These are phyloP conservation scores for Marmota monax DNA, from an alignment of 2,113 vertebrate genomes.

Conservation along the genomic window DNA sequence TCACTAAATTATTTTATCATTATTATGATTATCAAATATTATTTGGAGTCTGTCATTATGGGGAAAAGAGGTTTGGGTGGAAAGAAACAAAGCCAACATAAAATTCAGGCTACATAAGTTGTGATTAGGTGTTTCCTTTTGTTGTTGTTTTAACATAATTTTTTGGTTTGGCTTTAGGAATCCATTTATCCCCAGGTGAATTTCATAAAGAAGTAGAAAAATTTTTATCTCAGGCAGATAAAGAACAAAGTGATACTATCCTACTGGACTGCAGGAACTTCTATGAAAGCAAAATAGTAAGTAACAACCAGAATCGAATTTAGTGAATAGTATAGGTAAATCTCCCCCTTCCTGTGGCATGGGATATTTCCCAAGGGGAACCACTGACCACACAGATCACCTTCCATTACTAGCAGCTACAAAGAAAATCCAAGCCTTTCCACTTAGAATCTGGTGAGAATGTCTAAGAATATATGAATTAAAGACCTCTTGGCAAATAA, in stretches of 20 bases:
- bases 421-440: neutral
- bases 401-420: neutral
- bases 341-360: neutral
- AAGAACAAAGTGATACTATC: slow-evolving; percentile 89
- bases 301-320: slow-evolving; percentile 74
- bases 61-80: neutral
- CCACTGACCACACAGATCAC: neutral
- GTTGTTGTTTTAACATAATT: slow-evolving; percentile 38
- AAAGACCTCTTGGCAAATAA: neutral
- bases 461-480: neutral
- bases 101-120: neutral
- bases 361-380: neutral
- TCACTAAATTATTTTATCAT: neutral
- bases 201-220: slow-evolving; percentile 96
- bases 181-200: slow-evolving; percentile 94
- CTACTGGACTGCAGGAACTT: slow-evolving; percentile 98
- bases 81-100: neutral
- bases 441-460: slow-evolving; percentile 35
- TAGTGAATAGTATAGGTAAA: neutral
- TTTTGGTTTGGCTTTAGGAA: slow-evolving; percentile 88
- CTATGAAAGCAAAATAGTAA: slow-evolving; percentile 99
- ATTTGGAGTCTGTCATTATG: neutral
- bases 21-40: neutral
- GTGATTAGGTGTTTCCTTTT: neutral
- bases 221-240: slow-evolving; percentile 87